Conservation (phyloP, 2,797 vertebrate genomes). For the Taeniopygia guttata region DNA sequence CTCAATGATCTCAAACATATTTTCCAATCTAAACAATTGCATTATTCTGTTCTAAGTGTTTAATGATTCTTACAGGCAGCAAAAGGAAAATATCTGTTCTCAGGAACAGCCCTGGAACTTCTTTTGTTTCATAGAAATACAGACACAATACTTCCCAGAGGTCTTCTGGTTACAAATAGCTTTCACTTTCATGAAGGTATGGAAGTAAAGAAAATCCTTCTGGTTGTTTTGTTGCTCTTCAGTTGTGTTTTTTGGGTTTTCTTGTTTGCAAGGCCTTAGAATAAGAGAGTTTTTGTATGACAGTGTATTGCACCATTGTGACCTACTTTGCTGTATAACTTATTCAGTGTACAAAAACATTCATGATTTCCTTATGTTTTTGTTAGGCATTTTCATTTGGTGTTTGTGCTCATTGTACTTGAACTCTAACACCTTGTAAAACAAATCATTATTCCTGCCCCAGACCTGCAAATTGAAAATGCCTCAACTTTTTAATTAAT, state of each 20-base stretch:
- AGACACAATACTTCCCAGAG: background rate
- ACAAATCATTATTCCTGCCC: conserved; percentile 19
- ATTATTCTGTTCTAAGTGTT: background rate
- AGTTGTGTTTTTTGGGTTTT: background rate
- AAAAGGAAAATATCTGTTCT: background rate
- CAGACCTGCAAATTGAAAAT: conserved; percentile 27
- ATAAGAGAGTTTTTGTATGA: background rate
- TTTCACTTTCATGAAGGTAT: background rate
- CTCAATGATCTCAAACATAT: background rate
- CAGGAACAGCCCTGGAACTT: background rate
- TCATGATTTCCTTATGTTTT: background rate
- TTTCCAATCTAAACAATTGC: background rate
- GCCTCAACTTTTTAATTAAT: conserved; percentile 11
- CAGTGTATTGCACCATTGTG: background rate
- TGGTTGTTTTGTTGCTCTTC: background rate
- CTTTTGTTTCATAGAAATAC: background rate
- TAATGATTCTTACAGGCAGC: background rate
- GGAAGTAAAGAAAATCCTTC: background rate
- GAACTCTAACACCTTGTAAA: conserved; percentile 53
- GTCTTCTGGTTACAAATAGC: background rate
- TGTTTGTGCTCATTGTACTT: conserved; percentile 30
- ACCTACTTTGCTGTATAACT: background rate
- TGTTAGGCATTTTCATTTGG: conserved; percentile 31
- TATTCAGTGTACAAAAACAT: background rate
- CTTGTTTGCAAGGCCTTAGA: background rate